A percentile compares a stretch with the other conserved stretches of the same genome.
These are phyloP conservation scores for Trichosurus vulpecula DNA, from an alignment of 2,797 vertebrate genomes.

Conservation along the genomic window DNA sequence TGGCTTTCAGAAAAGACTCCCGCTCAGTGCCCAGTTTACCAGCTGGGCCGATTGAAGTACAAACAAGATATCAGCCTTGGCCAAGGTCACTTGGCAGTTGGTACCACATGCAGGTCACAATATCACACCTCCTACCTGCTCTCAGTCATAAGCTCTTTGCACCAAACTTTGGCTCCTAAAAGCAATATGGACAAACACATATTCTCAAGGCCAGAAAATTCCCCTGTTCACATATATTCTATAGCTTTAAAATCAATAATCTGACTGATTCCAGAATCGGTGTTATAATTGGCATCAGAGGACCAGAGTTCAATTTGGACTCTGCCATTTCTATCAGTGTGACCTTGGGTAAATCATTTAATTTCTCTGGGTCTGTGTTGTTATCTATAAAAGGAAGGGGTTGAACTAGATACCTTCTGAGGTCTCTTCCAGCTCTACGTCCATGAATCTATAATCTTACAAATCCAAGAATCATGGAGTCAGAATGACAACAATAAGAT, in stretches of 20 bases:
- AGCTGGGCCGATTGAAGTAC: slow-evolving; percentile 20
- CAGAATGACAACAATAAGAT: not conserved
- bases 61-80: slow-evolving; percentile 49
- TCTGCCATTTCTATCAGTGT: not conserved
- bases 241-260: not conserved
- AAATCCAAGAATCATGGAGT: not conserved
- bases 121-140: not conserved
- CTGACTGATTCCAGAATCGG: not conserved
- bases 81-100: not conserved
- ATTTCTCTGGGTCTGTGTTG: not conserved
- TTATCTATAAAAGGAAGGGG: not conserved
- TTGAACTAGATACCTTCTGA: not conserved
- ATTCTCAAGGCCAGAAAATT: slow-evolving; percentile 4
- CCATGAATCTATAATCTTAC: not conserved
- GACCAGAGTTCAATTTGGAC: not conserved
- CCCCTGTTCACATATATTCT: not conserved
- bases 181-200: not conserved
- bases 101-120: not conserved
- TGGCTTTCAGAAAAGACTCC: slow-evolving; percentile 1
- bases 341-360: not conserved
- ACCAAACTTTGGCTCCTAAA: not conserved
- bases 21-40: slow-evolving; percentile 29
- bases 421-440: not conserved
- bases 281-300: not conserved
- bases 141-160: not conserved